Percentiles rank a stretch among this genome's conserved stretches.
These are phyloP conservation scores for Cheirogaleus major DNA, from an alignment of 2,797 vertebrate species.

Conservation along the genomic window DNA sequence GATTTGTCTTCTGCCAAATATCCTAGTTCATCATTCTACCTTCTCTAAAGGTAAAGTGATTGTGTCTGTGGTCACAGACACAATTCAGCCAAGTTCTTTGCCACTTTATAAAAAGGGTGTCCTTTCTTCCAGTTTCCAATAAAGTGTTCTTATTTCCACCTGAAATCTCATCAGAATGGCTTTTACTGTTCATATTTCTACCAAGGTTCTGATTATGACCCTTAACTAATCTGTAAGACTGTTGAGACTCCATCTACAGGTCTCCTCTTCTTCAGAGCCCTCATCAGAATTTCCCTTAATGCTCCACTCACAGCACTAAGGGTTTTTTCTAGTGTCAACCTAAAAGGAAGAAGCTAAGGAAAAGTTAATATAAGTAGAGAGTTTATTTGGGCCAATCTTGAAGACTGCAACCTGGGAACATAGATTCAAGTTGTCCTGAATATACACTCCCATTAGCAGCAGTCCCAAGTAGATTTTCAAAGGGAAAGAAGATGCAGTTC, in stretches of 20 bases:
- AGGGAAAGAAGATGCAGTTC: neutral
- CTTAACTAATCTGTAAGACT: neutral
- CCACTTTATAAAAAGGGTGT: neutral
- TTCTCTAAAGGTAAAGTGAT: neutral
- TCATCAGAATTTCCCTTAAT: neutral
- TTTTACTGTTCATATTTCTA: neutral
- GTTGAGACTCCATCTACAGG: neutral
- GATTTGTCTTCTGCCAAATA: neutral
- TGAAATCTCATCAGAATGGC: neutral
- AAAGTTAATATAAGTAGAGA: neutral
- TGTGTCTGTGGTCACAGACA: neutral
- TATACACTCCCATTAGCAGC: neutral
- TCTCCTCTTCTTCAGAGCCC: neutral
- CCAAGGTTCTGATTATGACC: neutral
- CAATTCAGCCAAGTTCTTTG: neutral
- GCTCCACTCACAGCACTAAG: neutral
- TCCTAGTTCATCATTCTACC: neutral
- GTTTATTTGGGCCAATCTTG: neutral
- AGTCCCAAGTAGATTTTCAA: neutral
- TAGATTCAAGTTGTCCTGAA: neutral
- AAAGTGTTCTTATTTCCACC: neutral
- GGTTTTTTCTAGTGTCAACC: neutral
- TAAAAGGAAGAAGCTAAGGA: neutral
- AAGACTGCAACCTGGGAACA: neutral
- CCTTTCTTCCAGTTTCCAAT: neutral